Evolutionary conservation across 1,140 invertebrate genomes (phyloP).

Genomic region (Lethrus apterus): DNA sequence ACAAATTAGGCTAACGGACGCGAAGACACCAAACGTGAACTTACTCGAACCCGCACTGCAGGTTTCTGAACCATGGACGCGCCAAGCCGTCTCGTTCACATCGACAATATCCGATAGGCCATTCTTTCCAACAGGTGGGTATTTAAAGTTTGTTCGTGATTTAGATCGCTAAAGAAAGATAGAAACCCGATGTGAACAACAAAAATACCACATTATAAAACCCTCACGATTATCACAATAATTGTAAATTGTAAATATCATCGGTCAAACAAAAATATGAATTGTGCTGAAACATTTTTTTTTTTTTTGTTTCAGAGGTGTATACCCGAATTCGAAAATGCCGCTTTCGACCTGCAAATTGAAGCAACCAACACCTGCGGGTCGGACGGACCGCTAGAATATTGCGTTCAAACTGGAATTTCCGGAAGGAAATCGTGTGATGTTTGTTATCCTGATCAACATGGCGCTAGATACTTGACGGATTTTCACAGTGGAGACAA

Average conservation of each 20-base stretch:
- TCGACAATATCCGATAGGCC: too few relatives aligned
- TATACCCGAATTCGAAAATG: slow-evolving; percentile 93
- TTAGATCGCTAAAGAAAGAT: not conserved
- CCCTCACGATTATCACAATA: not conserved
- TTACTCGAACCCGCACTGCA: too few relatives aligned
- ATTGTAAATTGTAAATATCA: too few relatives aligned
- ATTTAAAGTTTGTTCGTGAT: not conserved
- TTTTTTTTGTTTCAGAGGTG: slow-evolving; percentile 65
- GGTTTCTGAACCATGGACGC: too few relatives aligned
- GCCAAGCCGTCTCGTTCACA: too few relatives aligned
- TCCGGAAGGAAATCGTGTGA: slow-evolving; percentile 56
- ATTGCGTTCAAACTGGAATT: slow-evolving; percentile 80
- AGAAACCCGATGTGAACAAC: not conserved
- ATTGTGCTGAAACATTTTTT: not conserved
- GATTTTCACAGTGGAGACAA: slow-evolving; percentile 85
- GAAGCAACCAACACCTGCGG: slow-evolving; percentile 96
- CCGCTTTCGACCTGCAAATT: slow-evolving; percentile 79
- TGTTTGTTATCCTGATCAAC: slow-evolving; percentile 54
- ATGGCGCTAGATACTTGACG: slow-evolving; percentile 76
- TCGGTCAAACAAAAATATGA: too few relatives aligned
- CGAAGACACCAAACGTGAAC: too few relatives aligned
- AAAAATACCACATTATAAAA: not conserved
- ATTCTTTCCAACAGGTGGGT: too few relatives aligned
- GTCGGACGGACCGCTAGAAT: slow-evolving; percentile 63
- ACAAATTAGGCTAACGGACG: too few relatives aligned